phyloP scores from a whole-genome alignment of 2,113 vertebrate species.

The Tiliqua scincoides region DNA sequence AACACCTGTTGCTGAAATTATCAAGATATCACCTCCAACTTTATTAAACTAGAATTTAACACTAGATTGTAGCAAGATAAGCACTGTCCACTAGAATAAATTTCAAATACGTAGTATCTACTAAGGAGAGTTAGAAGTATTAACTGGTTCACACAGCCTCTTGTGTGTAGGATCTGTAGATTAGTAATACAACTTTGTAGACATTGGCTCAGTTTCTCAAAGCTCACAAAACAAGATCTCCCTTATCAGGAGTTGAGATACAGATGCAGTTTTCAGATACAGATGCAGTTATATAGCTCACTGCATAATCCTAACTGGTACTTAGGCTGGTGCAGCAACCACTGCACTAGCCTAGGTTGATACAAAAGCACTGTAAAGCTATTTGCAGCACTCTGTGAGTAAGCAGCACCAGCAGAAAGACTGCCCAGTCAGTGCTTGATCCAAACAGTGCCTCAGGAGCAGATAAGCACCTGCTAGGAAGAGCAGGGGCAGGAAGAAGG shows the following conservation, averaged over 20 bases:
- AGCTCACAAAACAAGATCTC: not conserved
- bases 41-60: not conserved
- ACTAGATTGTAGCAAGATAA: conserved; percentile 8
- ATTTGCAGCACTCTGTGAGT: too few relatives aligned
- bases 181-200: not conserved
- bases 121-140: not conserved
- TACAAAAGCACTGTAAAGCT: too few relatives aligned
- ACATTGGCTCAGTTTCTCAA: not conserved
- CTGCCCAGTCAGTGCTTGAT: too few relatives aligned
- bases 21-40: not conserved
- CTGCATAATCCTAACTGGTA: too few relatives aligned
- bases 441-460: too few relatives aligned
- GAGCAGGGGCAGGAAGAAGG: too few relatives aligned
- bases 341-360: too few relatives aligned
- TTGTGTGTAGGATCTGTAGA: not conserved
- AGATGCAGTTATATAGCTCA: too few relatives aligned
- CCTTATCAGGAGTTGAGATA: not conserved
- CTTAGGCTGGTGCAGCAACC: too few relatives aligned
- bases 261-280: too few relatives aligned
- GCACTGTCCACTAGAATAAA: not conserved
- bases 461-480: too few relatives aligned
- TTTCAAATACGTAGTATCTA: not conserved
- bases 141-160: not conserved
- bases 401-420: too few relatives aligned
- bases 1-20: not conserved